Percentiles rank a stretch among this genome's conserved stretches.
phyloP scores from a whole-genome alignment of 1,140 invertebrate genomes.

The Metopolophium dirhodum region DNA sequence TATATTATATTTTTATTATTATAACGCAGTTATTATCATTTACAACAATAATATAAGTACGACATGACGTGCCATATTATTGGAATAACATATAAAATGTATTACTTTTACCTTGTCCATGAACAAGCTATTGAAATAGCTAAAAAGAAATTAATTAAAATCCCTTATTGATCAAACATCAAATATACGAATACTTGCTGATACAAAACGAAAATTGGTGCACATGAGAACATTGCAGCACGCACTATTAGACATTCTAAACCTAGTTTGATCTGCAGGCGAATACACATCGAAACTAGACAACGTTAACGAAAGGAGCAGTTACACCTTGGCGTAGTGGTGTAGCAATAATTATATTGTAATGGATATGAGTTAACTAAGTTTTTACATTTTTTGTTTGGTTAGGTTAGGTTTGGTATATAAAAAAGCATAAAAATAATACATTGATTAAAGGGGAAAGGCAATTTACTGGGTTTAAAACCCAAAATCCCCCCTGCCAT shows the following conservation, averaged over 20 bases:
- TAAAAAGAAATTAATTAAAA: neutral
- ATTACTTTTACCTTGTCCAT: no score
- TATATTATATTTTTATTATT: neutral
- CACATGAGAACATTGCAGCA: neutral
- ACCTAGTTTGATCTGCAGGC: neutral
- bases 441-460: no score
- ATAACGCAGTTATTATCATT: neutral
- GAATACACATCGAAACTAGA: neutral
- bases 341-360: no score
- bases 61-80: neutral
- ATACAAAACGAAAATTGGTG: neutral
- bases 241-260: neutral
- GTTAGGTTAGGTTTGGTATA: no score
- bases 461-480: no score
- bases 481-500: no score
- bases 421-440: no score
- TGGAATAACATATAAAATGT: neutral
- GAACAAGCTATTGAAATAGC: no score
- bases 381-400: no score
- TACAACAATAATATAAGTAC: neutral
- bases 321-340: neutral
- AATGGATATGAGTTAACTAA: no score
- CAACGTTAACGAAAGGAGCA: neutral
- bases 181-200: neutral
- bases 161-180: neutral